Conservation (phyloP, 2,888 invertebrate genomes). For the Chaetogeoica ovagalla region DNA sequence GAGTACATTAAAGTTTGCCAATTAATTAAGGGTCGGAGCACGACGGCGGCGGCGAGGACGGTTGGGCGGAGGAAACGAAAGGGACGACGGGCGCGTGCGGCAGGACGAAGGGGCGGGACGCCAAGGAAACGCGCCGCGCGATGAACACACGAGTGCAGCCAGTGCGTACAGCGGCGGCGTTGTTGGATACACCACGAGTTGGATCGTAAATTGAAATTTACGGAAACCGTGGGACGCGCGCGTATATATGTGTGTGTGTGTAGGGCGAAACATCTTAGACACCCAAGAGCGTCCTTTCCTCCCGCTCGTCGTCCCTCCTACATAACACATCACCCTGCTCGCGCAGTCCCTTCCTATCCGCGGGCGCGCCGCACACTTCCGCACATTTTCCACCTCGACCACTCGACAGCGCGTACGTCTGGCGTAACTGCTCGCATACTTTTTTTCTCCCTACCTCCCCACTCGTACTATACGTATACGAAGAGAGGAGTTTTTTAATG, state of each 20-base stretch:
- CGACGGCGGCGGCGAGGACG: background rate
- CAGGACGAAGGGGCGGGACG: constrained; percentile 16
- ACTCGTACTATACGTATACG: background rate
- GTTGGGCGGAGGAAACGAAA: background rate
- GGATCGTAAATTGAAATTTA: constrained; percentile 51
- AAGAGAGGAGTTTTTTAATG: constrained; percentile 15
- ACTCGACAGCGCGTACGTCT: constrained; percentile 44
- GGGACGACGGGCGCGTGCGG: background rate
- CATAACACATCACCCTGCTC: too few relatives aligned
- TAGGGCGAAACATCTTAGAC: constrained; percentile 45
- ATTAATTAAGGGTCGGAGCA: constrained; percentile 49
- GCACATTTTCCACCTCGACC: constrained; percentile 30
- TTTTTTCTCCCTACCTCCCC: background rate
- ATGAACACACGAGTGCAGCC: constrained; percentile 17
- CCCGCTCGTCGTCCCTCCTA: background rate
- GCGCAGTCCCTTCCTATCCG: background rate
- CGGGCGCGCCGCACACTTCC: background rate
- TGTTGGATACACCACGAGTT: constrained; percentile 12
- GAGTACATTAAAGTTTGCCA: constrained; percentile 52
- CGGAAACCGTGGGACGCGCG: constrained; percentile 24
- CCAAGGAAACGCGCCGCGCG: constrained; percentile 26
- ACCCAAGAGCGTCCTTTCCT: constrained; percentile 15
- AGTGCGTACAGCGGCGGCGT: background rate
- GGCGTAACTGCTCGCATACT: background rate
- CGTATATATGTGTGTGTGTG: background rate